Percentiles rank a stretch among this genome's conserved stretches.
Conservation (phyloP, 2,113 vertebrate species). For the Pelecanus crispus region DNA sequence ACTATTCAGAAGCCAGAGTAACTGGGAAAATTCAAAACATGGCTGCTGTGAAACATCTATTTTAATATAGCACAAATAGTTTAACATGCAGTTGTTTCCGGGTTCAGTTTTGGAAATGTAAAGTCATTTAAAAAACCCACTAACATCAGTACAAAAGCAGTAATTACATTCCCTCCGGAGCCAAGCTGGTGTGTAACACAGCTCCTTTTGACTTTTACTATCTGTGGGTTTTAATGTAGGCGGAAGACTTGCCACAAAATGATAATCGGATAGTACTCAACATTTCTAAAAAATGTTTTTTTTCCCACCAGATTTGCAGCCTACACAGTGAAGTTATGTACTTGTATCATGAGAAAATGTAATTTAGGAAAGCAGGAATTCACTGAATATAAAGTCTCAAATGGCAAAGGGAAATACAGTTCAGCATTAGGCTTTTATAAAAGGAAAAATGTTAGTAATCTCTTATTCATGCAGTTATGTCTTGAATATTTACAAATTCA, state of each 20-base stretch:
- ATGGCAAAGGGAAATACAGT: not conserved
- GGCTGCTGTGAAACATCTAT: not conserved
- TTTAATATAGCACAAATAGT: not conserved
- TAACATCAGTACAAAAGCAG: slow-evolving; percentile 26
- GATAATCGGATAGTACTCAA: slow-evolving; percentile 64
- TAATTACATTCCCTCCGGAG: slow-evolving; percentile 48
- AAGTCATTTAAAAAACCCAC: not conserved
- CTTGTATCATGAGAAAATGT: slow-evolving; percentile 48
- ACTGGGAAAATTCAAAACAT: not conserved
- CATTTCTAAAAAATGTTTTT: slow-evolving; percentile 64
- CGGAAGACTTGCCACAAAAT: slow-evolving; percentile 60
- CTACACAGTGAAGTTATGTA: slow-evolving; percentile 59
- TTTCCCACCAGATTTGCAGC: slow-evolving; percentile 60
- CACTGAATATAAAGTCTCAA: slow-evolving; percentile 11
- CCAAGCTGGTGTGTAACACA: slow-evolving; percentile 39
- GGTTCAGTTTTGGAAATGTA: not conserved
- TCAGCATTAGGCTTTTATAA: not conserved
- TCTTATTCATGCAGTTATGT: not conserved
- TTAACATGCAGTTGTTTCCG: slow-evolving; percentile 7
- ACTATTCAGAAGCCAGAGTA: not conserved
- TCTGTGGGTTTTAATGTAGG: slow-evolving; percentile 67
- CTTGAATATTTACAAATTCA: not conserved
- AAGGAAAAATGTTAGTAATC: not conserved
- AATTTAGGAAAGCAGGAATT: slow-evolving; percentile 54
- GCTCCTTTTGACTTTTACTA: slow-evolving; percentile 57